Base-by-base conservation (phyloP, 2,113 vertebrate genomes). In the Laticauda colubrina region DNA sequence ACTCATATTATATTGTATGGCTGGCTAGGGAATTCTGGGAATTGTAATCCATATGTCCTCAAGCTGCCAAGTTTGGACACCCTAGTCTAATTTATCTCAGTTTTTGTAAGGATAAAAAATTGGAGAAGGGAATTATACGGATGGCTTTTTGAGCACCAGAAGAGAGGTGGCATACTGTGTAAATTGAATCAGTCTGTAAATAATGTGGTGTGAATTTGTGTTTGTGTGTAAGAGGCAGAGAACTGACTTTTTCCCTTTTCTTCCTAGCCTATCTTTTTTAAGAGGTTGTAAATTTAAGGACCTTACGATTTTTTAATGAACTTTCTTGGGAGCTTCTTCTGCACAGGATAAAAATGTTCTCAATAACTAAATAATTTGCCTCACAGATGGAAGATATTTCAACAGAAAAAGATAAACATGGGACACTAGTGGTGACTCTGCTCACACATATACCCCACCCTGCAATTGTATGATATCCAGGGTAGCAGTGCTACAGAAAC, bases 361-460 rank as follows among this genome's bases (percentile, higher is more conserved):
- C 55, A 43, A 89, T 24, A 89, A 89, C 56, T 55, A 59, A 26
- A 59, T 21, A 4, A 43, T 81, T 89, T 20, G 56, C 10, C 20
- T 39, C 88, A 45, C 24, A 45, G 53, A 85, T 81, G 7, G 75
- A 81, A 43, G 18, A 81, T 81, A 81, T 81, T 81, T 34, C 48
- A 23, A 45, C 8, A 91, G 8, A 48, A 88, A 14, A 48, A 69
- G 8, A n/a, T 21, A 39, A 81, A 54, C 91, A n/a, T 43, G 2
- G 90, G 8, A 12, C n/a, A 39, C 34, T 7, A 9, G 34, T 3
- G 10, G 21, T 51, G 5, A 94, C 89, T 18, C 23, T 91, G 93
- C 18, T 81, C 69, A 81, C n/a, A 90, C 92, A 92, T 59, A 23
- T 14, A 88, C 89, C 92, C 1, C 21, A 89, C 92, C 92, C 94